Conservation (phyloP, 2,113 vertebrate genomes). For the Cinclus mexicanus region DNA sequence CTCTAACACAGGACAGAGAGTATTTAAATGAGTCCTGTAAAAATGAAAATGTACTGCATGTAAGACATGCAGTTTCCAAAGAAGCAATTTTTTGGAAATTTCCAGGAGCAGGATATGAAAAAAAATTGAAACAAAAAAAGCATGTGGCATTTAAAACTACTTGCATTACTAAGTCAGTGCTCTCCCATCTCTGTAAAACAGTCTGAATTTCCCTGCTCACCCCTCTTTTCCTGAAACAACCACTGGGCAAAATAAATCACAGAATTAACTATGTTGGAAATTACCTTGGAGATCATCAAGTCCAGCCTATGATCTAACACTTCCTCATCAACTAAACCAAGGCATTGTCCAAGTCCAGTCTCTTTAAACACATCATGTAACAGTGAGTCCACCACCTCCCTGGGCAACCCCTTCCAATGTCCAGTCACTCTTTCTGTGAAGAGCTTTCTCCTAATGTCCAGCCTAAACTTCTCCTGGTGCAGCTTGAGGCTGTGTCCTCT, state of each 20-base stretch:
- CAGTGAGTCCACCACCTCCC: fast-evolving
- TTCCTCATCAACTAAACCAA: background rate
- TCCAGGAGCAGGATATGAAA: background rate
- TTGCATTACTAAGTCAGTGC: background rate
- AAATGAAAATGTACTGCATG: background rate
- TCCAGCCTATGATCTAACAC: background rate
- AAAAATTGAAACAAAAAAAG: background rate
- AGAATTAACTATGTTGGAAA: background rate
- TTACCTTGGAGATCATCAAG: background rate
- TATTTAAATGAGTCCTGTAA: background rate
- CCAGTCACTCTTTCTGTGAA: background rate
- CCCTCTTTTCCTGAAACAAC: background rate
- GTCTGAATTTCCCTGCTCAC: background rate
- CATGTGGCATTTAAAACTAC: background rate
- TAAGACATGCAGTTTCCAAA: background rate
- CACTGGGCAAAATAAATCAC: background rate
- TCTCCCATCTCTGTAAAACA: background rate
- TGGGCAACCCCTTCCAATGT: background rate
- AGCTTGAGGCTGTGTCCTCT: background rate
- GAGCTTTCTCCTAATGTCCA: background rate
- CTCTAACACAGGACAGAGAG: background rate
- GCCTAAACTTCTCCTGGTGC: background rate
- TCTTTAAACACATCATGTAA: background rate
- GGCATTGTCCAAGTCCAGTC: fast-evolving
- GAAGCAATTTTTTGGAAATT: background rate